Conservation (phyloP, 1,140 invertebrate genomes). For the Zaprionus camerounensis region DNA sequence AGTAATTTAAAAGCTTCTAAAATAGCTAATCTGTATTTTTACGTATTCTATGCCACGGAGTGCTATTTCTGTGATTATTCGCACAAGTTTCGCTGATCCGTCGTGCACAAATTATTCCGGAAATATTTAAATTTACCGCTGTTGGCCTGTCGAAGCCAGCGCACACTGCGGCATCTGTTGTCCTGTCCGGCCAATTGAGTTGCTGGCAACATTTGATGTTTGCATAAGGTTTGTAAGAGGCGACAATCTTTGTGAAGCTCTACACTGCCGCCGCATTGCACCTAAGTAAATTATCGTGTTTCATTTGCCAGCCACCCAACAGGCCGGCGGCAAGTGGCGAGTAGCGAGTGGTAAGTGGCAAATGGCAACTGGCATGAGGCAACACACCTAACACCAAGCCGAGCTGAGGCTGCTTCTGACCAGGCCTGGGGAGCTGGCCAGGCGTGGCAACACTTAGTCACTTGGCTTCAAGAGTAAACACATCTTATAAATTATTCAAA, state of each 20-base stretch:
- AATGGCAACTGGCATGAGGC: neutral
- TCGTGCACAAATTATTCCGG: constrained; percentile 20
- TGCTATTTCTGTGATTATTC: neutral
- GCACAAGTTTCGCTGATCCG: neutral
- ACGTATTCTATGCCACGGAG: neutral
- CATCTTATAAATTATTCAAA: constrained; percentile 83
- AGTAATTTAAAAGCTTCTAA: no score
- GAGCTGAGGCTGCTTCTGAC: constrained; percentile 17
- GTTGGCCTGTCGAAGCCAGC: neutral
- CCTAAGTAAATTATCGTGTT: constrained; percentile 82
- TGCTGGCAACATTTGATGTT: constrained; percentile 58
- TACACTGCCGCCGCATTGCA: constrained; percentile 51
- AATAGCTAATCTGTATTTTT: no score
- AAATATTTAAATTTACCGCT: constrained; percentile 32
- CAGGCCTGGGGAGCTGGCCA: constrained; percentile 24
- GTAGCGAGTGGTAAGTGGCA: no score
- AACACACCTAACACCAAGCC: constrained; percentile 4
- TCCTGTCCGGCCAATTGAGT: constrained; percentile 48
- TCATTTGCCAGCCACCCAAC: constrained; percentile 65
- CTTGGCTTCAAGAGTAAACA: constrained; percentile 81
- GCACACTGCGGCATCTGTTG: constrained; percentile 27
- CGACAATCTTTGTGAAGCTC: constrained; percentile 17
- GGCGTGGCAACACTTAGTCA: constrained; percentile 75
- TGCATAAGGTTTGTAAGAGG: constrained; percentile 36
- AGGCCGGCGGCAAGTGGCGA: neutral